A percentile compares a stretch with the other conserved stretches of the same genome.
These are phyloP conservation scores for Incurvaria masculella DNA, from an alignment of 2,888 invertebrate species.

Conservation along the genomic window DNA sequence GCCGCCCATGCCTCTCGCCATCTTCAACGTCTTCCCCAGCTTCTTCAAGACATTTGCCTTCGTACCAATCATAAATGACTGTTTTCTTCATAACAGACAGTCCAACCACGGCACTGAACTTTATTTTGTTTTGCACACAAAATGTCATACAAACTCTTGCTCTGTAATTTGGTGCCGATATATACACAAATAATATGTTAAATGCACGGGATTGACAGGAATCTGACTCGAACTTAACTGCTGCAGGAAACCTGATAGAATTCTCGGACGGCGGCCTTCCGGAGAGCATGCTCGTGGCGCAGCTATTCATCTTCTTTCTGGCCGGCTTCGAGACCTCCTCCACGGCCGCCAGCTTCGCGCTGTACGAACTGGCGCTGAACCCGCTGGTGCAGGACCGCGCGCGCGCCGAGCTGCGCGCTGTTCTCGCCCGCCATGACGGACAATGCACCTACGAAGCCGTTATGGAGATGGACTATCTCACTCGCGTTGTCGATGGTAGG, in stretches of 20 bases:
- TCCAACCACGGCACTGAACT: too few relatives aligned
- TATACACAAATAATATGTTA: too few relatives aligned
- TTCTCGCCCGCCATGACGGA: constrained; percentile 22
- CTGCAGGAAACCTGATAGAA: constrained; percentile 18
- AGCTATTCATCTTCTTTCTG: constrained; percentile 30
- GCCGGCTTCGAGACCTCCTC: constrained; percentile 43
- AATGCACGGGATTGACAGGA: too few relatives aligned
- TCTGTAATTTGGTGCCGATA: too few relatives aligned
- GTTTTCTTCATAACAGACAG: too few relatives aligned
- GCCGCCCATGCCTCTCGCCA: too few relatives aligned
- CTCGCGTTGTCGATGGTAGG: constrained; percentile 28
- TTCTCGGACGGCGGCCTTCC: constrained; percentile 9
- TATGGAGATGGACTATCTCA: constrained; percentile 29
- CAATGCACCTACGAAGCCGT: constrained; percentile 28
- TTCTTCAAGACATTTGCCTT: too few relatives aligned
- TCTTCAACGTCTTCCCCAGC: too few relatives aligned
- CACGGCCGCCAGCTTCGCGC: constrained; percentile 28
- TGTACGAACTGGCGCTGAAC: constrained; percentile 34
- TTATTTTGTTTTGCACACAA: too few relatives aligned
- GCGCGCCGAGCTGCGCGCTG: constrained; percentile 26
- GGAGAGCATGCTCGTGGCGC: constrained; percentile 24
- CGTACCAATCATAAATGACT: too few relatives aligned
- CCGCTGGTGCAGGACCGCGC: constrained; percentile 30
- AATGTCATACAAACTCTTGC: too few relatives aligned
- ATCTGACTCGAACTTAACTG: too few relatives aligned